Conservation (phyloP, 2,113 vertebrate genomes). For the Merops nubicus region DNA sequence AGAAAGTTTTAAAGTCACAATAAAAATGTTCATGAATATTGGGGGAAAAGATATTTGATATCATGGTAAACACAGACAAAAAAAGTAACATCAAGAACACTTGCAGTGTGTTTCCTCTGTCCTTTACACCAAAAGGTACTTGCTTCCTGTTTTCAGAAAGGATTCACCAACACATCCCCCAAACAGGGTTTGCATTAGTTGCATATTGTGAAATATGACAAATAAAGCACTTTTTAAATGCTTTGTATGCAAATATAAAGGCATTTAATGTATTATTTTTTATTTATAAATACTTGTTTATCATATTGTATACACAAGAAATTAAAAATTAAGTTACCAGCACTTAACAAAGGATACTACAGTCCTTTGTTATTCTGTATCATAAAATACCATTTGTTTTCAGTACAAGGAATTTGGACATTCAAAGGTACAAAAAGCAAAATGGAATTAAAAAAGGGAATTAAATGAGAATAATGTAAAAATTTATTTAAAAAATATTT, state of each 20-base stretch:
- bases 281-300: not conserved
- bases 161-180: not conserved
- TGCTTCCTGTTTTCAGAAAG: not conserved
- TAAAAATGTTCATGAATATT: not conserved
- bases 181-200: not conserved
- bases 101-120: not conserved
- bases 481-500: no score
- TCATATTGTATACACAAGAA: not conserved
- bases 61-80: not conserved
- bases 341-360: not conserved
- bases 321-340: not conserved
- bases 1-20: not conserved
- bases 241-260: not conserved
- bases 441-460: not conserved
- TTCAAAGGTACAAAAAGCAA: not conserved
- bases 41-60: accelerated
- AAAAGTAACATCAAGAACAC: not conserved
- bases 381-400: not conserved
- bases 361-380: not conserved
- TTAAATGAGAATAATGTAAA: not conserved
- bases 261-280: not conserved
- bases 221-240: not conserved
- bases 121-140: not conserved
- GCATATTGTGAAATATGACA: not conserved
- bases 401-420: not conserved